phyloP scores from a whole-genome alignment of 2,113 vertebrate species.

The Ammodytes marinus region DNA sequence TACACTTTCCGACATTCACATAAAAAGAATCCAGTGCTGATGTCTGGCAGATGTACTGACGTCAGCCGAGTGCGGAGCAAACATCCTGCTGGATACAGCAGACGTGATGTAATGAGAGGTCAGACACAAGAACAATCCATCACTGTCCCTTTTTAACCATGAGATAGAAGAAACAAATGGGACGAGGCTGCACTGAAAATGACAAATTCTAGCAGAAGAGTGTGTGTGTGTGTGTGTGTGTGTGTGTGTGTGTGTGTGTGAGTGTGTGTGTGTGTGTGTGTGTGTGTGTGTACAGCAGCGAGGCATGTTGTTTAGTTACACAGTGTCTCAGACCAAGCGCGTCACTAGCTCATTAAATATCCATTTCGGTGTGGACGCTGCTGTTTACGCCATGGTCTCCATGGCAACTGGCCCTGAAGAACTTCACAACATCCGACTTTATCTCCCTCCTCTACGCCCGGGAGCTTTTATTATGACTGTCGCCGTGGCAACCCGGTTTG shows the following conservation, averaged over 20 bases:
- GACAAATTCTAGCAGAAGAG: slow-evolving; percentile 17
- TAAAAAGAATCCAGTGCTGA: background rate
- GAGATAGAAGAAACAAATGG: background rate
- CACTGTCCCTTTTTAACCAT: slow-evolving; percentile 32
- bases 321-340: slow-evolving; percentile 59
- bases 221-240: slow-evolving; percentile 2
- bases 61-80: slow-evolving; percentile 54
- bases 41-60: slow-evolving; percentile 61
- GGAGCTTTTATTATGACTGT: slow-evolving; percentile 81
- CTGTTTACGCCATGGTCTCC: slow-evolving; percentile 64
- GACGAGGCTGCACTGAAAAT: background rate
- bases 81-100: slow-evolving; percentile 60
- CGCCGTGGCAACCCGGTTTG: slow-evolving; percentile 55
- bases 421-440: slow-evolving; percentile 64
- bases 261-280: slow-evolving; percentile 23
- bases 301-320: slow-evolving; percentile 61
- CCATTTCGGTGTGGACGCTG: slow-evolving; percentile 22
- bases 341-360: slow-evolving; percentile 70
- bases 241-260: slow-evolving; percentile 7
- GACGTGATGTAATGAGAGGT: slow-evolving; percentile 66
- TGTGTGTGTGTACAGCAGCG: slow-evolving; percentile 21
- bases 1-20: background rate
- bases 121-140: slow-evolving; percentile 42
- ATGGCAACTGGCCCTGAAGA: slow-evolving; percentile 76
- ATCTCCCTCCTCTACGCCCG: slow-evolving; percentile 12